Base-by-base conservation (phyloP, 2,113 vertebrate species). In the Erythrolamprus reginae region DNA sequence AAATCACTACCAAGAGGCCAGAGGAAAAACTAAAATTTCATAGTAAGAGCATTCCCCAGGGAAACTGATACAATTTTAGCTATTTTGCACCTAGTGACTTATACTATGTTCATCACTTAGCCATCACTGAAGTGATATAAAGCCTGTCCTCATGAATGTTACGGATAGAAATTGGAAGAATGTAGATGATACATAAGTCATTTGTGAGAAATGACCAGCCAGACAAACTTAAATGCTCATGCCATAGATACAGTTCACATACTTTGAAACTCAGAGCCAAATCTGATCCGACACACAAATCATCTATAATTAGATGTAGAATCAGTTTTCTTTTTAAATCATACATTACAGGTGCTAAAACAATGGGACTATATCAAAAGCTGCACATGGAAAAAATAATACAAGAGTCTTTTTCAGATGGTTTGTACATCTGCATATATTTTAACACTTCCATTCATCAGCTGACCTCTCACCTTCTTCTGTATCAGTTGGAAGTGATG, bases 361-460 rank as follows among this genome's bases (percentile, higher is more conserved):
- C 93, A 95, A 56, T 92, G 28, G 53, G 92, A 65, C 21, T 6
- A 88, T 77, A 47, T 85, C 93, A 83, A 42, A 93, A 93, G 47
- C 45, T 65, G 88, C n/a, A 87, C 42, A 92, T 10, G 47, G 58
- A 58, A 92, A 85, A 93, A 96, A 70, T 94, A 91, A 19, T 10
- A 0, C 53, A 91, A 77, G 53, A 50, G 93, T 24, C 28, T 38
- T 94, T 92, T 95, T 93, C 0, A 13, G 70, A 91, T 90, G 94
- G 65, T 93, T 94, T 95, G 53, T 93, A 85, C 93, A 92, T 94
- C 86, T 94, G 70, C 90, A 93, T 92, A 84, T 84, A 93, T 95
- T 96, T 95, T 93, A 87, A 77, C 89, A 88, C 70, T 92, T 84
- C 88, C 91, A 33, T 94, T 94, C 91, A 53, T 91, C 48, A 95